Conservation (phyloP, 92 coral and sea anemone genomes). For the Diadumene lineata region DNA sequence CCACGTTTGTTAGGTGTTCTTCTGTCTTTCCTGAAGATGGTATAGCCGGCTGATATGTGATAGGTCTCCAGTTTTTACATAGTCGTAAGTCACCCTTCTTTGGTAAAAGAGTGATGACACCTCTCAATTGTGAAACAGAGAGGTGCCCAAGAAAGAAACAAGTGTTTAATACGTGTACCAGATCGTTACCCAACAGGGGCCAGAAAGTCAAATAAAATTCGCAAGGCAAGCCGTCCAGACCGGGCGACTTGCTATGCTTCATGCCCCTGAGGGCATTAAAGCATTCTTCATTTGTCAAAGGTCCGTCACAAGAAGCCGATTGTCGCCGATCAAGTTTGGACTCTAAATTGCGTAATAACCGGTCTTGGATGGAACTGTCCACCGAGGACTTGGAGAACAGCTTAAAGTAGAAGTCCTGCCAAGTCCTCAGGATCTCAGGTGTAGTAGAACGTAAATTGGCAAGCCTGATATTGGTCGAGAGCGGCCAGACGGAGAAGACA, state of each 20-base stretch:
- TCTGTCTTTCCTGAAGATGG: neutral
- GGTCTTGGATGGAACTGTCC: neutral
- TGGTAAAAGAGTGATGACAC: slow-evolving; percentile 30
- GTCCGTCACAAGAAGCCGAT: slow-evolving; percentile 43
- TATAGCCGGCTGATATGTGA: slow-evolving; percentile 31
- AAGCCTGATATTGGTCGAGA: too few species aligned
- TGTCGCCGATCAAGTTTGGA: too few species aligned
- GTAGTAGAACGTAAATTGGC: too few species aligned
- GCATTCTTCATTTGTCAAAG: slow-evolving; percentile 37
- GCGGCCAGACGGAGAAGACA: too few species aligned
- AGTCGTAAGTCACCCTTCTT: slow-evolving; percentile 44
- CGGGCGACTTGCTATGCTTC: slow-evolving; percentile 38
- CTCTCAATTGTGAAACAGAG: slow-evolving; percentile 29
- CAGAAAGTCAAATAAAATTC: slow-evolving; percentile 57
- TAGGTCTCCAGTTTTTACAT: slow-evolving; percentile 59
- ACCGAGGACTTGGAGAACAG: too few species aligned
- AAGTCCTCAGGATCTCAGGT: too few species aligned
- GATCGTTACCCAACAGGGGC: slow-evolving; percentile 42
- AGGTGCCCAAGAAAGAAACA: slow-evolving; percentile 2
- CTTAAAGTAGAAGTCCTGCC: too few species aligned
- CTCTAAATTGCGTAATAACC: neutral
- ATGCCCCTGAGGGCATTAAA: slow-evolving; percentile 30
- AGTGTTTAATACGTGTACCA: slow-evolving; percentile 34
- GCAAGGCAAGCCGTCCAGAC: slow-evolving; percentile 57
- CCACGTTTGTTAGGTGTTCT: neutral